Evolutionary conservation across 1,140 invertebrate species (phyloP), one percentile per base, ranked within the genome.

Genomic region (Zaprionus nigranus): DNA sequence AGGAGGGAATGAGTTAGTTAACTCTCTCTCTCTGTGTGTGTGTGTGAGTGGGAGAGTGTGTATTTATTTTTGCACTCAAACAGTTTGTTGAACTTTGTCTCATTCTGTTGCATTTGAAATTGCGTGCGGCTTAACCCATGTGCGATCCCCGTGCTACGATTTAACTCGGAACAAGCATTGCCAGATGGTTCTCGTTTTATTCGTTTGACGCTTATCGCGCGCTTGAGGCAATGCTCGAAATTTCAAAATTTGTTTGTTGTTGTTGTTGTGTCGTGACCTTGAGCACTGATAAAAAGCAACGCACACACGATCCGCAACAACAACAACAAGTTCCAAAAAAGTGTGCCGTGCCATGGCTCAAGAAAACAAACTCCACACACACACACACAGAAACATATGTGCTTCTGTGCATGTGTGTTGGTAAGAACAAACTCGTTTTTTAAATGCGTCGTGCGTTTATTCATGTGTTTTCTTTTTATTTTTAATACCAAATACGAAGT

Each of bases 381-480:
- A 62, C 28, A 53, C 28, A 53, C 20, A 46, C 22, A 66, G 49
- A 36, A 38, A 38, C 40, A 30, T 58, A 57, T 58, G 53, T n/a
- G n/a, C 40, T 5, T 68, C 36, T 53, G 26, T 36, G 13, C 53
- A 40, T 75, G 26, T 69, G 54, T 76, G 60, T 34, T 38, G 20
- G 38, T 43, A 13, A 46, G 64, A 66, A 75, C 73, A 82, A 87
- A 87, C 83, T 81, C 61, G 83, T 87, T 87, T 83, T 83, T 75
- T 46, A 75, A 83, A 87, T 86, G 80, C 80, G 84, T 86, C 69
- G 83, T 80, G 80, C 69, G 80, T 82, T 85, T 80, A 66, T 88
- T 83, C 53, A 59, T 75, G n/a, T 56, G 51, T 66, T 68, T 76
- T 76, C 69, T 73, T 51, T 66, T 38, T 72, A 34, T 62, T 24